Evolutionary conservation across 2,797 vertebrate species (phyloP), one percentile per base, ranked within the genome.

Genomic region (Picus viridis): DNA sequence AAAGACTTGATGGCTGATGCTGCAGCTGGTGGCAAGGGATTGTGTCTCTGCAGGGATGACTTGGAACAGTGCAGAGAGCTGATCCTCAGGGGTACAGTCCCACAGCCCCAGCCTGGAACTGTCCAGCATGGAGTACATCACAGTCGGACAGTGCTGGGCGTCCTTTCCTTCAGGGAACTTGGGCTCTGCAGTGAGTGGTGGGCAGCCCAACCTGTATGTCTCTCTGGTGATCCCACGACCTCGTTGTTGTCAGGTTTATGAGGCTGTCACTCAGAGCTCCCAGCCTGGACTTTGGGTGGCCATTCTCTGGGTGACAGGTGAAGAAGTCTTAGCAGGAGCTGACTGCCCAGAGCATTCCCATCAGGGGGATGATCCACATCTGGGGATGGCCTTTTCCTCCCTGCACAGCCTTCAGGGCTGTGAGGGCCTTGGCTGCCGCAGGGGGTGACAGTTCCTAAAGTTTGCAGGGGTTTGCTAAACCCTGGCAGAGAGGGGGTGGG

Each of bases 271-370:
- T 53, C 57, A 16, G 4, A 58, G 4, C 12, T 61, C 24, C 51
- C 36, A 32, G 12, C 16, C 0, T 0, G 32, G 69, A 36, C 8
- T 18, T 32, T 4, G 45, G 51, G 22, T 34, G 32, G 57, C 32
- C 0, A 0, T 47, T 29, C 7, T 10, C 22, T 0, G 6, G 39
- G 30, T 16, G 26, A 19, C 3, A 1, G 0, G 1, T 0, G 23
- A 47, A n/a, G 22, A 9, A 68, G 41, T 19, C 72, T 20, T 10
- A 32, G 32, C 75, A 34, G 54, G 54, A 71, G 61, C 45, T 4
- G 64, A 9, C 24, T 22, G 54, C 34, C 24, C 78, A 12, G 59
- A 16, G 0, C 18, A 9, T 70, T 86, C 49, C 74, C 5, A 1
- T 29, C 43, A 26, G 64, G 86, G 3, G 6, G 47, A 67, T 12